phyloP scores from a whole-genome alignment of 2,797 vertebrate genomes.

The Trachops cirrhosus region DNA sequence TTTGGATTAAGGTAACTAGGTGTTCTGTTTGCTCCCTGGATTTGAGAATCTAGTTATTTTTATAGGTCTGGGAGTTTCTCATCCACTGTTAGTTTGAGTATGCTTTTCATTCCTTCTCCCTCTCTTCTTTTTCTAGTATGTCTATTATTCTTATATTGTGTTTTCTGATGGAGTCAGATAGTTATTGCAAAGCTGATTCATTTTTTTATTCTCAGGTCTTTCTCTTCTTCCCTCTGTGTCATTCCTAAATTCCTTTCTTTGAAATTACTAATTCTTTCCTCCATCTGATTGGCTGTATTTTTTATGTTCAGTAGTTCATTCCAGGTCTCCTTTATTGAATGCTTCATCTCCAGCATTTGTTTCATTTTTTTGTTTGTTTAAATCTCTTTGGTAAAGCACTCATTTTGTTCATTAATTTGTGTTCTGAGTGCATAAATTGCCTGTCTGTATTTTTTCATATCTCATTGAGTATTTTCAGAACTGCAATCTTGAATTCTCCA shows the following conservation, averaged over 20 bases:
- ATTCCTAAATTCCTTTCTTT: background rate
- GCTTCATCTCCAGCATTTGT: background rate
- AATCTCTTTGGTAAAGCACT: background rate
- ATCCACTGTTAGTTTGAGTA: too few relatives aligned
- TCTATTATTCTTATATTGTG: background rate
- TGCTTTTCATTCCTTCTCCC: too few relatives aligned
- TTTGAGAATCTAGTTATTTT: too few relatives aligned
- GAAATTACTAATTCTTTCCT: background rate
- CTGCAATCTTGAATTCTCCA: background rate
- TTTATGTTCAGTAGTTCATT: background rate
- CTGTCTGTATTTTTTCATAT: background rate
- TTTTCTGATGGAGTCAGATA: background rate
- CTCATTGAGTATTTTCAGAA: background rate
- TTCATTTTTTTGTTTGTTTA: background rate
- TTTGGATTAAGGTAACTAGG: too few relatives aligned
- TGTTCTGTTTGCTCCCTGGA: too few relatives aligned
- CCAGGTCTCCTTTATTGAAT: background rate
- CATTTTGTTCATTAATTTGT: background rate
- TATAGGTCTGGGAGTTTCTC: too few relatives aligned
- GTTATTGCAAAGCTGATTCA: background rate
- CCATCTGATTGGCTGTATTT: background rate
- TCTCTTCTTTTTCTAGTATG: too few relatives aligned
- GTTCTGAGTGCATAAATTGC: background rate
- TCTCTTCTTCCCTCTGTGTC: background rate
- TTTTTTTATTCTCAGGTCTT: background rate